Percentiles rank a stretch among this genome's conserved stretches.
Conservation (phyloP, 30 jellyfish, hydroid and myxozoan genomes). For the Cassiopea andromeda region DNA sequence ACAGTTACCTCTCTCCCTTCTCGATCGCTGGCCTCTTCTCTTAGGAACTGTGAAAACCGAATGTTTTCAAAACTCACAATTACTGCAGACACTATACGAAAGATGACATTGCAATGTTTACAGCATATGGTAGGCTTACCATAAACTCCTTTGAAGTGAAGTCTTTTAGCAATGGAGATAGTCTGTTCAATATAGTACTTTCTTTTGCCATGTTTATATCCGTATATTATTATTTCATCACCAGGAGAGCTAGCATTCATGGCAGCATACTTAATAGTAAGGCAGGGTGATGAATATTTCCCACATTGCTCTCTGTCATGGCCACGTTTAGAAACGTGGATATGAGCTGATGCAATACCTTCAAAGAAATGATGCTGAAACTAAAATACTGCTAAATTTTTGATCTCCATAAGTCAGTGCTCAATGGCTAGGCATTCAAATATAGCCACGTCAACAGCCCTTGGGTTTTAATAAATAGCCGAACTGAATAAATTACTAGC, state of each 20-base stretch:
- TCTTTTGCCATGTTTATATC: background rate
- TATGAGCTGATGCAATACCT: background rate
- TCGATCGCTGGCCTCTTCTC: background rate
- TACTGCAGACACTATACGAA: background rate
- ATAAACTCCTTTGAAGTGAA: background rate
- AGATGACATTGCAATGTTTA: background rate
- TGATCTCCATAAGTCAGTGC: too few relatives aligned
- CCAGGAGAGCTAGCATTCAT: slow-evolving; percentile 4
- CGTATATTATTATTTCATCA: background rate
- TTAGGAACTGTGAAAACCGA: background rate
- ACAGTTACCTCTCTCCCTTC: background rate
- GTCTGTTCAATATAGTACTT: background rate
- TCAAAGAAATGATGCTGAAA: background rate
- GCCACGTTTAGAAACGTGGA: slow-evolving; percentile 14
- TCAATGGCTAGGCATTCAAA: too few relatives aligned
- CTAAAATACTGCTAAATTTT: too few relatives aligned
- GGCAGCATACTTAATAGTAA: slow-evolving; percentile 18
- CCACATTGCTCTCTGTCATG: slow-evolving; percentile 23
- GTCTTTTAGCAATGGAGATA: background rate
- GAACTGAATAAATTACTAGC: too few relatives aligned
- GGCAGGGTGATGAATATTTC: background rate
- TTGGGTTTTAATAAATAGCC: too few relatives aligned
- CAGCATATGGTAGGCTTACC: background rate
- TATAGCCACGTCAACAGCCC: too few relatives aligned
- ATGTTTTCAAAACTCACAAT: background rate